phyloP scores from a whole-genome alignment of 2,797 vertebrate species.

The Phylloscopus collybita region DNA sequence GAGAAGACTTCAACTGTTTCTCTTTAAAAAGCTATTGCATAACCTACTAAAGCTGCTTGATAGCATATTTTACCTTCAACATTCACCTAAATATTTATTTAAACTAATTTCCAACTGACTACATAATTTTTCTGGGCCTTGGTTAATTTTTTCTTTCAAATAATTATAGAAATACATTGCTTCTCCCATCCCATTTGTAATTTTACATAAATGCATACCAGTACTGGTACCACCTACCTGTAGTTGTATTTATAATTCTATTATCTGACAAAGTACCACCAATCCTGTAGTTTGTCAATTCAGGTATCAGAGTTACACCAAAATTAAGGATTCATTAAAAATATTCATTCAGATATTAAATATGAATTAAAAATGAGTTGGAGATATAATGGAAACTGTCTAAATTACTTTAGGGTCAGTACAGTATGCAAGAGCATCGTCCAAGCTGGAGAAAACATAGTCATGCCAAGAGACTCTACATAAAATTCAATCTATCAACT shows the following conservation, averaged over 20 bases:
- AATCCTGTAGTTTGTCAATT: not conserved
- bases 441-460: not conserved
- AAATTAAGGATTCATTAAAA: not conserved
- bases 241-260: not conserved
- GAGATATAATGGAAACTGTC: not conserved
- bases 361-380: not conserved
- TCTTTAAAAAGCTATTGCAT: not conserved
- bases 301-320: not conserved
- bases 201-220: not conserved
- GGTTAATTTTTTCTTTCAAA: not conserved
- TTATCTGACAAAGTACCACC: not conserved
- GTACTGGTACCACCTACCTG: not conserved
- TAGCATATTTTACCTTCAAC: not conserved
- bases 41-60: not conserved
- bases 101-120: not conserved
- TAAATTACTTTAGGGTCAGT: not conserved
- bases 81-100: not conserved
- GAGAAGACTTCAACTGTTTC: not conserved
- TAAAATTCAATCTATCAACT: not conserved
- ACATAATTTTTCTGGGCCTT: not conserved
- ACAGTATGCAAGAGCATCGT: not conserved
- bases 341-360: not conserved
- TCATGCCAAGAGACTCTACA: not conserved
- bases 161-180: not conserved
- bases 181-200: not conserved